These are phyloP conservation scores for Montipora capricornis DNA, from an alignment of 64 coral and sea anemone species.

Conservation along the genomic window DNA sequence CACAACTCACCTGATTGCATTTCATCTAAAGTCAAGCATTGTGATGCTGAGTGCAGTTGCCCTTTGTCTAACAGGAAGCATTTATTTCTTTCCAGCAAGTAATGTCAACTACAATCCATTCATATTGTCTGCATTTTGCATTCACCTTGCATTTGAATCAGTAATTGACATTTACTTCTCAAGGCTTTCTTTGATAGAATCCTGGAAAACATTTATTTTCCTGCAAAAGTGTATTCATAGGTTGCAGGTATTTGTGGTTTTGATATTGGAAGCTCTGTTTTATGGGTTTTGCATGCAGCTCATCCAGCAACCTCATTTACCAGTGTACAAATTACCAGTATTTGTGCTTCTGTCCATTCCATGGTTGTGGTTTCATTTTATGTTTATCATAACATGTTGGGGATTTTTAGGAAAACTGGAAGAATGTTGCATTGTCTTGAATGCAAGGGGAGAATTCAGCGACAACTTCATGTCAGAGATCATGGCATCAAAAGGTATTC, in stretches of 20 bases:
- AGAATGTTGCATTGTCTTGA: slow-evolving; percentile 83
- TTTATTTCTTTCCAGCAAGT: slow-evolving; percentile 89
- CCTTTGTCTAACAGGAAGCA: slow-evolving; percentile 62
- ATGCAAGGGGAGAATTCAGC: slow-evolving; percentile 68
- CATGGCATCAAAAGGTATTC: slow-evolving; percentile 87
- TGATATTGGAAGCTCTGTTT: slow-evolving; percentile 56
- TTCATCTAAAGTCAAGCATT: slow-evolving; percentile 93
- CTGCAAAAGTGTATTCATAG: slow-evolving; percentile 78
- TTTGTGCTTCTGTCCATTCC: slow-evolving; percentile 78
- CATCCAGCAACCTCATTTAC: slow-evolving; percentile 48
- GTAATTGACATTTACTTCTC: slow-evolving; percentile 96
- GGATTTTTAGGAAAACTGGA: slow-evolving; percentile 95
- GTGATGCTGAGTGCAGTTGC: slow-evolving; percentile 66
- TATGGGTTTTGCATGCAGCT: slow-evolving; percentile 73
- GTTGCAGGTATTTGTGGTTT: slow-evolving; percentile 63
- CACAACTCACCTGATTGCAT: slow-evolving; percentile 78
- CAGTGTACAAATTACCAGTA: slow-evolving; percentile 78
- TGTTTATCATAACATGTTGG: slow-evolving; percentile 94
- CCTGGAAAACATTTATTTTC: slow-evolving; percentile 92
- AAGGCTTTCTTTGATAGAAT: slow-evolving; percentile 87
- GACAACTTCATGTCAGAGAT: slow-evolving; percentile 90
- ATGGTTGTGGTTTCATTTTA: slow-evolving; percentile 90
- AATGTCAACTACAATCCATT: slow-evolving; percentile 94
- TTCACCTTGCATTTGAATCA: slow-evolving; percentile 82
- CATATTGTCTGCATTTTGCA: slow-evolving; percentile 78